A percentile compares a stretch with the other conserved stretches of the same genome.
Evolutionary conservation across 2,113 vertebrate species (phyloP).

Genomic region (Seriola rivoliana): DNA sequence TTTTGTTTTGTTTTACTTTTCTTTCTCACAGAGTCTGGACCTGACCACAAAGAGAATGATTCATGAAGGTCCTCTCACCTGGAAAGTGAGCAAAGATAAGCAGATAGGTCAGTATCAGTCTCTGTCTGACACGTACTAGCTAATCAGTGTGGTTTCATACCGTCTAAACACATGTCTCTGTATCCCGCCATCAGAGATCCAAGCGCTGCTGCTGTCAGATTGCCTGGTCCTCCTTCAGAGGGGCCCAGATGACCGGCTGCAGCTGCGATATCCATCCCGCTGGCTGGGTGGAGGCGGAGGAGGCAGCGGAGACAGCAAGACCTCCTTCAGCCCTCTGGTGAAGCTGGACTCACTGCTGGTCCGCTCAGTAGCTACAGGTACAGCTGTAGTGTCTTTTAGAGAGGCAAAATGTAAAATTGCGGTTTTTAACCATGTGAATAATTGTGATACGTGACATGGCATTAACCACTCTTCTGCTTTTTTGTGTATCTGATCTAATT

Average conservation of each 20-base stretch:
- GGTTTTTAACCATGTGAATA: background rate
- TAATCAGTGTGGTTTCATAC: background rate
- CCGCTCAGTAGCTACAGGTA: slow-evolving; percentile 91
- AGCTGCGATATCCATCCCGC: slow-evolving; percentile 88
- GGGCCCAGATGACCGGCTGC: slow-evolving; percentile 89
- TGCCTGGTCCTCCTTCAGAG: slow-evolving; percentile 91
- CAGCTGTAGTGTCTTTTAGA: fast-evolving
- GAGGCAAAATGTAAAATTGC: no score
- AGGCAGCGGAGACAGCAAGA: slow-evolving; percentile 88
- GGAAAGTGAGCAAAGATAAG: slow-evolving; percentile 95
- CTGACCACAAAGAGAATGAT: slow-evolving; percentile 93
- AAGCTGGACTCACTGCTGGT: slow-evolving; percentile 91
- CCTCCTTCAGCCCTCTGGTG: slow-evolving; percentile 91
- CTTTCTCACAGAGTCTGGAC: slow-evolving; percentile 87
- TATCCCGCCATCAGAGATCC: slow-evolving; percentile 85
- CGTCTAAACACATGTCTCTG: background rate
- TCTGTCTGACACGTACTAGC: background rate
- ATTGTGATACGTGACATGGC: background rate
- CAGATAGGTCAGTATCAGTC: slow-evolving; percentile 85
- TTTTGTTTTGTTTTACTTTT: background rate
- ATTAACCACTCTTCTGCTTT: background rate
- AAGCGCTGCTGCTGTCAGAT: slow-evolving; percentile 92
- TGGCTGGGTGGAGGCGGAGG: slow-evolving; percentile 81
- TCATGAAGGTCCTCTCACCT: slow-evolving; percentile 92
- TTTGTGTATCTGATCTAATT: fast-evolving